Percentiles rank a stretch among this genome's conserved stretches.
These are phyloP conservation scores for Oscheius sp. DNA, from an alignment of 1,140 invertebrate genomes.

Conservation along the genomic window DNA sequence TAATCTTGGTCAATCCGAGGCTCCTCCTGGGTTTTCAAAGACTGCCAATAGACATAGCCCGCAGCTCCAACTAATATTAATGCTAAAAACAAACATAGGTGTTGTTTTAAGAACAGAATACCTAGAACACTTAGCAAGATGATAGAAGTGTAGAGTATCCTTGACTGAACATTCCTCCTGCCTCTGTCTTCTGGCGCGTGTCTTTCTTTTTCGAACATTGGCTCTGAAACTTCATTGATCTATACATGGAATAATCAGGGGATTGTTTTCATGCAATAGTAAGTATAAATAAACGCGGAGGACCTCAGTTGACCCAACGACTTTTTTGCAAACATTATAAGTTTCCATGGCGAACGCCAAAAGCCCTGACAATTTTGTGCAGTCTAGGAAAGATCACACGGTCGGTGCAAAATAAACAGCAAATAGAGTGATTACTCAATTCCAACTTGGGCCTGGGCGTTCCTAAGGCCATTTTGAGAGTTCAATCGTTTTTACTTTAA, in stretches of 20 bases:
- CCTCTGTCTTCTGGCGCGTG: neutral
- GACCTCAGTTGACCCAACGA: no score
- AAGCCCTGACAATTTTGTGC: neutral
- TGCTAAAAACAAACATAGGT: neutral
- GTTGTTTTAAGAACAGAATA: neutral
- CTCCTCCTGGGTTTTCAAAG: neutral
- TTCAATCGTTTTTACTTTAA: no score
- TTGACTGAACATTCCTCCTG: neutral
- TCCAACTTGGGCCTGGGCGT: no score
- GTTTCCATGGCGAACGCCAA: neutral
- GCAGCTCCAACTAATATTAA: neutral
- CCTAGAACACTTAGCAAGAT: neutral
- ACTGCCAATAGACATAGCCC: neutral
- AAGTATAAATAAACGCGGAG: neutral
- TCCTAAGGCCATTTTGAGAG: no score
- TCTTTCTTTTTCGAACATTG: neutral
- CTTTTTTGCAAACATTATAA: neutral
- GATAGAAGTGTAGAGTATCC: neutral
- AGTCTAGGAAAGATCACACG: neutral
- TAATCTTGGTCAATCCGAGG: constrained; percentile 17
- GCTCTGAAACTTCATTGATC: neutral
- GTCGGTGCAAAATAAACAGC: no score
- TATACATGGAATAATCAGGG: neutral
- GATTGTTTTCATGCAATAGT: neutral
- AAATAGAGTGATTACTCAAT: no score